phyloP scores from a whole-genome alignment of 2,888 invertebrate species.

The Acholoe squamosa region DNA sequence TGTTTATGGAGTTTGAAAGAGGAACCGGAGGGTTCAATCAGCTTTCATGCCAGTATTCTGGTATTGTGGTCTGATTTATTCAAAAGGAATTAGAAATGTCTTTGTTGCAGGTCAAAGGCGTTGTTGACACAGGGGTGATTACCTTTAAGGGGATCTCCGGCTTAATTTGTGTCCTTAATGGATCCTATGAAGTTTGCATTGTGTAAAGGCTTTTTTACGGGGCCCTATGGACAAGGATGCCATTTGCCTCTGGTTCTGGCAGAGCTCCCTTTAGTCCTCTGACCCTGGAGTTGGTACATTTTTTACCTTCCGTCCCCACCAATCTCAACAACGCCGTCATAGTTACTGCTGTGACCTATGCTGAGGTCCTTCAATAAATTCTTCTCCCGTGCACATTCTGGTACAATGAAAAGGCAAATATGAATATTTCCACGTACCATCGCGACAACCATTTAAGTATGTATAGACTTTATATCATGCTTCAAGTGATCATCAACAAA shows the following conservation, averaged over 20 bases:
- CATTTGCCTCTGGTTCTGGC: no score
- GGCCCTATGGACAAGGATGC: no score
- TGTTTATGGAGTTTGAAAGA: constrained; percentile 17
- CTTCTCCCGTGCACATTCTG: no score
- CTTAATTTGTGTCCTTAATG: background rate
- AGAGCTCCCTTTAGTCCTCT: no score
- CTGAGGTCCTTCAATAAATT: no score
- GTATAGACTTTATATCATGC: no score
- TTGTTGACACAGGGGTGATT: background rate
- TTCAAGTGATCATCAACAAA: no score
- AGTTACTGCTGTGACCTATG: background rate
- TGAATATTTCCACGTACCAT: no score
- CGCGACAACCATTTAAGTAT: no score
- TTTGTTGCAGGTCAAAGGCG: background rate
- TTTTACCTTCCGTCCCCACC: no score
- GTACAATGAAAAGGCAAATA: no score
- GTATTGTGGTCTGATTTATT: background rate
- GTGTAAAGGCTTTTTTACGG: background rate
- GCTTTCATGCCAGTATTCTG: background rate
- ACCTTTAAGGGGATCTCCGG: background rate
- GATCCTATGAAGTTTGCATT: constrained; percentile 11
- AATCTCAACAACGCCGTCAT: background rate
- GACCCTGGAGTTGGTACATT: no score
- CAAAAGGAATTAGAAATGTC: background rate
- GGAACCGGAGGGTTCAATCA: background rate